phyloP scores from a whole-genome alignment of 2,113 vertebrate species.

The Empidonax alnorum region DNA sequence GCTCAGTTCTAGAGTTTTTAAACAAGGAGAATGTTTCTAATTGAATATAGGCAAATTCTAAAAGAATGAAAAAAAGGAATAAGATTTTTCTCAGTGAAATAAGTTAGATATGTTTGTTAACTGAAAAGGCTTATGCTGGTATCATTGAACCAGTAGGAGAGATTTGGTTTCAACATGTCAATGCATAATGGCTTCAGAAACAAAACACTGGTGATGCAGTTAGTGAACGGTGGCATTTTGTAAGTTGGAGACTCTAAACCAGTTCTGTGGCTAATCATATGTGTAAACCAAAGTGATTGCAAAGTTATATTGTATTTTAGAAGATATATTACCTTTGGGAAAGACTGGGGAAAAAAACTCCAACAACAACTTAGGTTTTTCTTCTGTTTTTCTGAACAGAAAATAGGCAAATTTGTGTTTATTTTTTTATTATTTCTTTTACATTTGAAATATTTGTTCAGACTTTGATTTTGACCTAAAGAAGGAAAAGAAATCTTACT shows the following conservation, averaged over 20 bases:
- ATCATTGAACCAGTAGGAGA: background rate
- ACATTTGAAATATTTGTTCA: background rate
- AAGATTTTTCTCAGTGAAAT: background rate
- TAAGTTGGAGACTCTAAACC: background rate
- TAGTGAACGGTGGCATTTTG: background rate
- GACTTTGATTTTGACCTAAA: background rate
- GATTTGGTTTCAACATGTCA: background rate
- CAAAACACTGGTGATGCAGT: background rate
- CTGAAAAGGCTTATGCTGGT: background rate
- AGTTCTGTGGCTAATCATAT: background rate
- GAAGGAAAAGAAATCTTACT: accelerated
- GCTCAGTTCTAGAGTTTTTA: background rate
- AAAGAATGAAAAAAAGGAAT: background rate
- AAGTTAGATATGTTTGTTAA: background rate
- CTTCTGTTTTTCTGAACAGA: background rate
- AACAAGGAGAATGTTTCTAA: background rate
- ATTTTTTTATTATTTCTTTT: background rate
- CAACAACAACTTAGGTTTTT: background rate
- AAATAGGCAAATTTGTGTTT: background rate
- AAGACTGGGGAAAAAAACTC: background rate
- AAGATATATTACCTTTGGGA: background rate
- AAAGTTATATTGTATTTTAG: background rate
- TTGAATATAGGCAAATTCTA: background rate
- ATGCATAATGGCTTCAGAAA: background rate
- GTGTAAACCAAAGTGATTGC: background rate